Evolutionary conservation across 2,797 vertebrate genomes (phyloP), one percentile per base, ranked within the genome.

Genomic region (Mormyrops attenuatus): DNA sequence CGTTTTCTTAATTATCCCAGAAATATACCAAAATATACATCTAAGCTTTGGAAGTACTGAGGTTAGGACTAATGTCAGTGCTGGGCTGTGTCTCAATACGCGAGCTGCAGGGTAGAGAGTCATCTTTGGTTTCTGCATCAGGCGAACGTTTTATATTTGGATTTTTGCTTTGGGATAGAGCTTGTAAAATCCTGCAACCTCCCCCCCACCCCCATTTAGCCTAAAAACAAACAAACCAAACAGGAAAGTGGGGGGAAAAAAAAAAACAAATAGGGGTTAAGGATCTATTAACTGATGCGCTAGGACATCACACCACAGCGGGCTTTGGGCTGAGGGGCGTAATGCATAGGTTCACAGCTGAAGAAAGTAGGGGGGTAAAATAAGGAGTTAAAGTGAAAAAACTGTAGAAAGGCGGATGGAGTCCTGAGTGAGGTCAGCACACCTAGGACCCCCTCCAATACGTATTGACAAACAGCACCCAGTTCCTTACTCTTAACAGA

Each of bases 21-120:
- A 99, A 99, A 98, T 99, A 99, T 99, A 99, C 97, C 98, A 99
- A 99, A 99, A 99, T 99, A 99, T 99, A 99, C 98, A 99, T 99
- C 97, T 99, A 99, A 98, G 97, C 99, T 99, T 99, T 99, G 98
- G 98, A 99, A 98, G 99, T 98, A 97, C 97, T 98, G 98, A 99
- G 98, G 98, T 98, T 98, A 98, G 97, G 97, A 98, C 97, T 98
- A 97, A 98, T 97, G 97, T 97, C 97, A 98, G 97, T 97, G 98
- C 97, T 98, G 98, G 98, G 97, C 97, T 97, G 95, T 96, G 97
- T 97, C 97, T 97, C 97, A 97, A 97, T 97, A 99, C 97, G 98
- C 98, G 97, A 97, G 97, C 97, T 97, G 98, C 97, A 97, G 97
- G 97, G 96, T 96, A 96, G 96, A 96, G 96, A 96, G 97, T 93